Conservation (phyloP, 2,797 vertebrate species). For the Nannoperca obscura region DNA sequence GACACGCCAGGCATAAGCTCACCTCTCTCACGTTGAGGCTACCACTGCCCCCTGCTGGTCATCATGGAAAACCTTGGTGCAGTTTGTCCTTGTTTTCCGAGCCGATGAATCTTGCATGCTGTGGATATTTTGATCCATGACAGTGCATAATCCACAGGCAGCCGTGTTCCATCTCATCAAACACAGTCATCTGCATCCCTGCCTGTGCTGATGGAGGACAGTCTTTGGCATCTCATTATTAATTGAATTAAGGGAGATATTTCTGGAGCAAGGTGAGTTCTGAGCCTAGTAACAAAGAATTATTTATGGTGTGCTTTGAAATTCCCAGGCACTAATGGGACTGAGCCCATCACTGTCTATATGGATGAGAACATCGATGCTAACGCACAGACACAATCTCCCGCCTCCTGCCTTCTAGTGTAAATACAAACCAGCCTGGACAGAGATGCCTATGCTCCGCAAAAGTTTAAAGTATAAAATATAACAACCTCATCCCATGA, state of each 20-base stretch:
- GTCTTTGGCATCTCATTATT: conserved; percentile 72
- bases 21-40: conserved; percentile 12
- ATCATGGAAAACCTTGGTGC: not conserved
- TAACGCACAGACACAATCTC: conserved; percentile 8
- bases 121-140: conserved; percentile 71
- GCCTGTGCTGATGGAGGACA: conserved; percentile 41
- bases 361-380: conserved; percentile 41
- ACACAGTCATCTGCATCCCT: conserved; percentile 42
- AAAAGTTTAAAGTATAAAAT: not conserved
- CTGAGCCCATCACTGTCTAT: conserved; percentile 60
- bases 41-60: conserved; percentile 46
- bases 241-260: conserved; percentile 75
- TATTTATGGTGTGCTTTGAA: conserved; percentile 73
- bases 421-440: conserved; percentile 35
- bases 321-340: conserved; percentile 65
- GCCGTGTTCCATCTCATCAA: conserved; percentile 38
- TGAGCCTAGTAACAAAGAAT: conserved; percentile 65
- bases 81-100: conserved; percentile 47
- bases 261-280: conserved; percentile 72
- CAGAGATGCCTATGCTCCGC: not conserved
- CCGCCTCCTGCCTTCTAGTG: conserved; percentile 4
- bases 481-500: not conserved
- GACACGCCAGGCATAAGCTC: conserved; percentile 31
- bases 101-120: conserved; percentile 57
- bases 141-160: conserved; percentile 50